Evolutionary conservation across 2,113 vertebrate genomes (phyloP), one percentile per base, ranked within the genome.

Genomic region (Sceloporus tristichus): DNA sequence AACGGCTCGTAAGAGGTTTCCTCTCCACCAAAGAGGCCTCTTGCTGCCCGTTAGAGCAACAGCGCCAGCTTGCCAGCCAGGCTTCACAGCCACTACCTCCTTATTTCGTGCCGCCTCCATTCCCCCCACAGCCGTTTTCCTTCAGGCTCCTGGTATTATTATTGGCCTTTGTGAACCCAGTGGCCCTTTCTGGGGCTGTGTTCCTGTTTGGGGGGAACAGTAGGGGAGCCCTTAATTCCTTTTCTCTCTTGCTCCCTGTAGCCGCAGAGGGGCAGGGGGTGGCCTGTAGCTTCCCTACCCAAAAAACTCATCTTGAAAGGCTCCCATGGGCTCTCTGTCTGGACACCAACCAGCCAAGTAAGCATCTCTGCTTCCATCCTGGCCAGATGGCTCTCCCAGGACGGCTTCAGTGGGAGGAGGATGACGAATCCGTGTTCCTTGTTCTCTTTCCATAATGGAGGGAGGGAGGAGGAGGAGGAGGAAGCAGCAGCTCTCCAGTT

Each of bases 1-100:
- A 97, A 96, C 93, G 92, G 96, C 96, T 97, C 96, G 95, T 93
- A 96, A 96, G 95, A 95, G 95, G 95, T 92, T 96, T 95, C 94
- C 94, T 94, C 94, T 85, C 93, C 34, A 90, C 75, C 38, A 92
- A 95, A 95, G 95, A 96, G 95, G 95, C 96, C 96, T 96, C 96
- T 96, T 95, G 94, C 94, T 95, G 94, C 95, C 93, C 93, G 94
- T 95, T 48, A 48, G 94, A 93, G 95, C 13, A 95, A 94, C 94
- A 93, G 91, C 93, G 90, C 92, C 94, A 89, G 95, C 94, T 94
- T 92, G 93, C 94, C 91, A 92, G 92, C 93, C 93, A 91, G 92
- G 92, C 93, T 90, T 84, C 93, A 91, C 76, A 91, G 93, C 89
- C 38, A 93, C 92, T 74, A 84, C 91, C 85, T 5, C 48, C 75